Base-by-base conservation (phyloP, 2,113 vertebrate genomes). In the Turdus rufiventris region DNA sequence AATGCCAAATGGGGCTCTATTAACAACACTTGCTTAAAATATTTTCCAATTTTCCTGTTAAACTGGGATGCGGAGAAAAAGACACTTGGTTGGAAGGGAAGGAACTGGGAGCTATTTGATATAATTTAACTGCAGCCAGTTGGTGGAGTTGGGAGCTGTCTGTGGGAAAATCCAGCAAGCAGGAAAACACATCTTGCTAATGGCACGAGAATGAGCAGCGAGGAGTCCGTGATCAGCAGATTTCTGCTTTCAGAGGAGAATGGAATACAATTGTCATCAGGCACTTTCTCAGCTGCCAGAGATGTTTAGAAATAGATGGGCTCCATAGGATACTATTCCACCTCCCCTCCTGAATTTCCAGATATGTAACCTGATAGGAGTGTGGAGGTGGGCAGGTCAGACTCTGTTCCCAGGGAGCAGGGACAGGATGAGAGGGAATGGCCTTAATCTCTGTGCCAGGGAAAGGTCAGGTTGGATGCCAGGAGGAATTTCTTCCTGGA, bases 21-120 rank as follows among this genome's bases (percentile, higher is more conserved):
- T 96, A 97, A 91, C 85, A 94, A 68, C 85, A 88, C 78, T 91
- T 58, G 74, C 61, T 95, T 95, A 84, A 91, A 89, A 90, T 48
- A 73, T 89, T 92, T 93, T 86, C 89, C 62, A 84, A 75, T 93
- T 89, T 95, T 92, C 73, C 68, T 17, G 19, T 93, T 78, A 71
- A 91, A 51, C 62, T 12, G 11, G 65, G 71, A 42, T 10, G 13
- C 2, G 3, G 62, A 14, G 7, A 0, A 12, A 15, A 79, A 75
- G 34, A 28, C 53, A 10, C n/a, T 91, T 67, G 29, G 10, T 70
- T 93, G 40, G 79, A 78, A 89, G 68, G 6, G 9, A 78, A 92
- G 72, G 85, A 78, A 61, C 15, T 71, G 40, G 29, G 75, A 96
- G 72, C 31, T 74, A 7, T 80, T 85, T 77, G 21, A 60, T 29